phyloP scores from a whole-genome alignment of 2,888 invertebrate species.

The Temnothorax rugatulus region DNA sequence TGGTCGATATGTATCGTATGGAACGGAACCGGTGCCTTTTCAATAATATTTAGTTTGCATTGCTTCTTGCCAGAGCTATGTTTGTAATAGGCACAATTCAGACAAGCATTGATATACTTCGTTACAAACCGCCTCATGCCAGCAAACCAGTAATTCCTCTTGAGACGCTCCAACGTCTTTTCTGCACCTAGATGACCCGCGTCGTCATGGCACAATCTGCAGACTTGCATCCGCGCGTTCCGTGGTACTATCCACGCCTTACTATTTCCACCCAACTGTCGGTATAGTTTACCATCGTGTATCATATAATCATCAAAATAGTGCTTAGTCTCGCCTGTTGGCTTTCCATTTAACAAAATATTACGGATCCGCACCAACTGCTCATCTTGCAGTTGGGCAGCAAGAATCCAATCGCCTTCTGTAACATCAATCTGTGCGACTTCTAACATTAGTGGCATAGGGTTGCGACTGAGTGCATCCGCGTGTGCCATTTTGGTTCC shows the following conservation, averaged over 20 bases:
- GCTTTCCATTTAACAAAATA: not conserved
- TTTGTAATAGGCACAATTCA: slow-evolving; percentile 22
- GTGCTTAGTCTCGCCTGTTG: not conserved
- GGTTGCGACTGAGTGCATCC: slow-evolving; percentile 27
- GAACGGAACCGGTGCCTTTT: slow-evolving; percentile 2
- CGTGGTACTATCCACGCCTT: not conserved
- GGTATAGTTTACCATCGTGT: not conserved
- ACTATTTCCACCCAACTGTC: accelerated
- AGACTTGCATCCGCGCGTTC: slow-evolving; percentile 4
- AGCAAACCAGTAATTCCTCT: not conserved
- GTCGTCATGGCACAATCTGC: slow-evolving; percentile 27
- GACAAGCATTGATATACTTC: not conserved
- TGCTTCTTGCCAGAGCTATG: not conserved
- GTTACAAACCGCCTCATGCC: not conserved
- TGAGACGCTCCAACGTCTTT: not conserved
- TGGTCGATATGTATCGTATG: slow-evolving; percentile 7
- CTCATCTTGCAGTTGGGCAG: not conserved
- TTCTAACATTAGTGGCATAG: accelerated
- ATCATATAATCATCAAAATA: not conserved
- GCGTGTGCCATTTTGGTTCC: not conserved
- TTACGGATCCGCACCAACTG: not conserved
- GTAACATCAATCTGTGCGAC: not conserved
- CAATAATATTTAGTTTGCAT: not conserved
- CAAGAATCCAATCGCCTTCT: not conserved
- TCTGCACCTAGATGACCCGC: not conserved